Evolutionary conservation across 2,113 vertebrate genomes (phyloP).

Genomic region (Axis porcinus): DNA sequence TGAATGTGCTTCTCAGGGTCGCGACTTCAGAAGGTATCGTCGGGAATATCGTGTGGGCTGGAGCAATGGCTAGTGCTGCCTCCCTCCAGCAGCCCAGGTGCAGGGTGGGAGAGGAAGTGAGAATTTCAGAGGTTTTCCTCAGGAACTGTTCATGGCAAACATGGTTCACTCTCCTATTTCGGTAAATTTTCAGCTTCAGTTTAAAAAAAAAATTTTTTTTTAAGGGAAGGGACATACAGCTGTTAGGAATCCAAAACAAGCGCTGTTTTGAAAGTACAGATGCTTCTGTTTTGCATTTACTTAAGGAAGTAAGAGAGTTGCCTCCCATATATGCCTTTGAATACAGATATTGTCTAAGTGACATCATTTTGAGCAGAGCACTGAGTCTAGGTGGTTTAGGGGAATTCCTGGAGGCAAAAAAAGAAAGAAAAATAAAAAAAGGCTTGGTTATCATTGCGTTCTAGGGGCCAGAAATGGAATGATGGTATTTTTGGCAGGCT

Average conservation of each 20-base stretch:
- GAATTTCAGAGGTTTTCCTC: not conserved
- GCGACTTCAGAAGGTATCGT: not conserved
- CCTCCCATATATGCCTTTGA: not conserved
- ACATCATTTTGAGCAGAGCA: not conserved
- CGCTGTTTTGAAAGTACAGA: not conserved
- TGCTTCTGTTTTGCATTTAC: constrained; percentile 8
- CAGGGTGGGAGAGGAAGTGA: not conserved
- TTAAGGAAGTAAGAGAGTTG: not conserved
- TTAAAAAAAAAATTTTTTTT: not conserved
- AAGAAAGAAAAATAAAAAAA: not conserved
- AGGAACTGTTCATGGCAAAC: not conserved
- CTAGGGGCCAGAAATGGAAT: not conserved
- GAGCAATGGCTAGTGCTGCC: not conserved
- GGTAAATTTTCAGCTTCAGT: constrained; percentile 24
- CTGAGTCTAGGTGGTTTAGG: not conserved
- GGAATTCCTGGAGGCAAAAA: not conserved
- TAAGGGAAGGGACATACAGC: not conserved
- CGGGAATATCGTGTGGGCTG: not conserved
- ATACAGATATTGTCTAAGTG: not conserved
- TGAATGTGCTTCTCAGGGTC: not conserved
- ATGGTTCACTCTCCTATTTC: not conserved
- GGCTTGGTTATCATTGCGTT: not conserved
- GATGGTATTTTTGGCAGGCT: constrained; percentile 47
- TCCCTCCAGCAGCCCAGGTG: not conserved
- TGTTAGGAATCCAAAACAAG: not conserved